Conservation (phyloP, 1,140 invertebrate genomes). For the Epicauta chinensis region DNA sequence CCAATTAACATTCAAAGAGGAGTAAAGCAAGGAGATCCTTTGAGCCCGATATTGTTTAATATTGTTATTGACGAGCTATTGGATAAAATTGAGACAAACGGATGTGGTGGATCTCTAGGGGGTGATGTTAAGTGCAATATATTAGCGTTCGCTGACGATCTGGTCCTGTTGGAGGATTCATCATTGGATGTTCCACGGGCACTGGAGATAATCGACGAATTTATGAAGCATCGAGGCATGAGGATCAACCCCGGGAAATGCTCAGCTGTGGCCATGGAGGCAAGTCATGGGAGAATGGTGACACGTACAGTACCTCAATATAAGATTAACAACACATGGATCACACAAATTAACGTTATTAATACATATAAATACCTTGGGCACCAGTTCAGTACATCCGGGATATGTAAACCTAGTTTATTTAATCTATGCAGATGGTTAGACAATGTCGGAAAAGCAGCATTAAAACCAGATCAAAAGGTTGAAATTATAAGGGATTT, state of each 20-base stretch:
- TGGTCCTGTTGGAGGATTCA: neutral
- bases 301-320: neutral
- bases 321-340: neutral
- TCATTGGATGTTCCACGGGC: neutral
- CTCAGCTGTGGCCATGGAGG: neutral
- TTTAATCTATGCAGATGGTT: neutral
- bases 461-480: neutral
- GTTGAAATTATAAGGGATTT: neutral
- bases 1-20: slow-evolving; percentile 33
- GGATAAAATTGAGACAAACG: neutral
- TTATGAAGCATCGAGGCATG: neutral
- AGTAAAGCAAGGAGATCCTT: slow-evolving; percentile 46
- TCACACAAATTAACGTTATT: neutral
- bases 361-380: neutral
- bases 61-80: slow-evolving; percentile 41
- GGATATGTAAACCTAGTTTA: neutral
- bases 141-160: slow-evolving; percentile 39
- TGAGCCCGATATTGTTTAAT: slow-evolving; percentile 46
- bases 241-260: neutral
- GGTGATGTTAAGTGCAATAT: neutral
- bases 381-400: neutral
- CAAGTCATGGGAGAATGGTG: neutral
- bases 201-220: neutral
- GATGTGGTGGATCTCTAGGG: slow-evolving; percentile 4
- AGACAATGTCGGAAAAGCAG: neutral